phyloP scores from a whole-genome alignment of 2,888 invertebrate species.

The Caenorhabditis macrosperma region DNA sequence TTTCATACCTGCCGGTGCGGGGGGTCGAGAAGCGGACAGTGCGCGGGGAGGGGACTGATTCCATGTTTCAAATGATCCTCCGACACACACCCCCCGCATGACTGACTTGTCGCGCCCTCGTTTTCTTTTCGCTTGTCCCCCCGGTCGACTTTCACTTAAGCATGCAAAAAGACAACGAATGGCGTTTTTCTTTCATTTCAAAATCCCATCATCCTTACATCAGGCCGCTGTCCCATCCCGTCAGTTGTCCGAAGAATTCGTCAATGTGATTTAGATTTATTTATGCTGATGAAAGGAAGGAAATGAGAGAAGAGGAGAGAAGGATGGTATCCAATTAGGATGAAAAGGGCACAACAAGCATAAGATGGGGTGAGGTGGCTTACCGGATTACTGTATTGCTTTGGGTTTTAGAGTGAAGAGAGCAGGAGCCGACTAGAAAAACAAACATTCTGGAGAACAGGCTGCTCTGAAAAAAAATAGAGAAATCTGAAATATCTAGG shows the following conservation, averaged over 20 bases:
- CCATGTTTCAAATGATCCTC: slow-evolving; percentile 23
- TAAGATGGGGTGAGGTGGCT: too few species aligned
- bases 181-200: slow-evolving; percentile 2
- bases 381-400: background rate
- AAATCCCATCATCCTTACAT: background rate
- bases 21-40: background rate
- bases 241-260: slow-evolving; percentile 1
- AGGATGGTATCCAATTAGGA: background rate
- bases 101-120: slow-evolving; percentile 42
- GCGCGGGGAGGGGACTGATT: too few species aligned
- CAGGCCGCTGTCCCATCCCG: background rate
- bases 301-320: too few species aligned
- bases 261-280: background rate
- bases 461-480: too few species aligned
- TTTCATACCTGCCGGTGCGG: slow-evolving; percentile 38
- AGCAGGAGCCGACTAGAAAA: too few species aligned
- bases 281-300: slow-evolving; percentile 1
- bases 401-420: background rate
- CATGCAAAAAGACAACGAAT: slow-evolving; percentile 2
- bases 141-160: background rate
- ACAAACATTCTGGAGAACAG: too few species aligned
- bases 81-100: slow-evolving; percentile 20
- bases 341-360: background rate
- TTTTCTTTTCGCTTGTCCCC: background rate
- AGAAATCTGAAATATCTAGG: too few species aligned